These are phyloP conservation scores for Zelleria hepariella DNA, from an alignment of 2,888 invertebrate species.

Conservation along the genomic window DNA sequence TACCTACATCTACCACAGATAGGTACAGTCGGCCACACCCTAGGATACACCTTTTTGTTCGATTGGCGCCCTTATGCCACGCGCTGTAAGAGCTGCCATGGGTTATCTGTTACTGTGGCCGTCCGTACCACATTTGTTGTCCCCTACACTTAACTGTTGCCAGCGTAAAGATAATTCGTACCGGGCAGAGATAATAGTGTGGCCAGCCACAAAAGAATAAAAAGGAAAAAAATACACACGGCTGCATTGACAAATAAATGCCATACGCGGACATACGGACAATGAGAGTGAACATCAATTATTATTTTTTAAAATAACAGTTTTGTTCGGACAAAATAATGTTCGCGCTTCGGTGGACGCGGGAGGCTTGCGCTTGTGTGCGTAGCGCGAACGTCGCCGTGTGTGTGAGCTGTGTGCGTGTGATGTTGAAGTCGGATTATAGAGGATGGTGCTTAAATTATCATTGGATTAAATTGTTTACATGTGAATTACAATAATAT, in stretches of 20 bases:
- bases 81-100: too few relatives aligned
- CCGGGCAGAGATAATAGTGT: constrained; percentile 33
- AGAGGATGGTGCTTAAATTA: constrained; percentile 51
- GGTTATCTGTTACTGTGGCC: too few relatives aligned
- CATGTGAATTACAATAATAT: too few relatives aligned
- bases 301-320: constrained; percentile 71
- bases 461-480: not conserved
- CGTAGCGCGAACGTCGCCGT: constrained; percentile 11
- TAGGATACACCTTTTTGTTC: too few relatives aligned
- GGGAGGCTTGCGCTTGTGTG: constrained; percentile 19
- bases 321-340: constrained; percentile 68
- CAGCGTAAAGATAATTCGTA: not conserved
- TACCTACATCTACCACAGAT: too few relatives aligned
- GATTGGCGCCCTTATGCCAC: too few relatives aligned
- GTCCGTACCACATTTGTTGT: not conserved
- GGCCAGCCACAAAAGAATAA: constrained; percentile 40
- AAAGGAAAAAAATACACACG: constrained; percentile 17
- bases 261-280: constrained; percentile 31
- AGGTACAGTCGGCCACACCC: too few relatives aligned
- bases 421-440: constrained; percentile 15
- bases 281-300: constrained; percentile 57
- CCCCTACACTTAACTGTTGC: not conserved
- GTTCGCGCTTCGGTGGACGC: constrained; percentile 55
- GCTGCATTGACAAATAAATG: constrained; percentile 45
- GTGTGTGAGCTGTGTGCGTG: constrained; percentile 25